phyloP scores from a whole-genome alignment of 2,888 invertebrate species.

The Listrodromus nycthemerus region DNA sequence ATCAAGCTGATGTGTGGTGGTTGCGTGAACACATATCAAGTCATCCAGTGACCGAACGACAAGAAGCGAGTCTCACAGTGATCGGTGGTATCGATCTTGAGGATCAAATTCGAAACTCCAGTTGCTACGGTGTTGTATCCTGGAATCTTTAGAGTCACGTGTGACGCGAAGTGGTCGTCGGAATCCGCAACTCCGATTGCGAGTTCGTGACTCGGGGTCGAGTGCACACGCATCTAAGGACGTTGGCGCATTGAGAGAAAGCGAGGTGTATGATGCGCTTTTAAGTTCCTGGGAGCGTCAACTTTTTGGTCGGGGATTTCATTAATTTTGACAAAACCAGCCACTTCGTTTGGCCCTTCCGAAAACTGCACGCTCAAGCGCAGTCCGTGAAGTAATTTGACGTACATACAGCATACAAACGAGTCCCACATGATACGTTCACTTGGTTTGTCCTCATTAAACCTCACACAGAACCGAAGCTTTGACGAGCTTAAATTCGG shows the following conservation, averaged over 20 bases:
- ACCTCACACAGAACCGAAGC: conserved; percentile 50
- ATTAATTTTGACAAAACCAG: conserved; percentile 54
- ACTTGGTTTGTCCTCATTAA: conserved; percentile 52
- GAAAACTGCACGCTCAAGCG: conserved; percentile 32
- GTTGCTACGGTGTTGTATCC: background rate
- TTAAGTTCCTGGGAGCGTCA: conserved; percentile 9
- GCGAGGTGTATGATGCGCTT: background rate
- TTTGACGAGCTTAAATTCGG: conserved; percentile 39
- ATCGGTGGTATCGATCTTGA: conserved; percentile 50
- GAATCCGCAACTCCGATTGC: conserved; percentile 26
- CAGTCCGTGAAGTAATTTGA: conserved; percentile 7
- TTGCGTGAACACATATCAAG: no score
- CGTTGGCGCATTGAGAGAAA: background rate
- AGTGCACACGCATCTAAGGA: background rate
- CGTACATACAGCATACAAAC: background rate
- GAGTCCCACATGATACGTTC: conserved; percentile 40
- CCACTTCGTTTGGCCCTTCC: conserved; percentile 12
- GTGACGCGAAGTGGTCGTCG: conserved; percentile 18
- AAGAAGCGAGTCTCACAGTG: background rate
- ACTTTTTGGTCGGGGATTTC: conserved; percentile 28
- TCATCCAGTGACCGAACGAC: no score
- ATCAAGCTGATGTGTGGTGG: background rate
- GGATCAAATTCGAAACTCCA: conserved; percentile 36
- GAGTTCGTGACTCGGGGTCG: conserved; percentile 22
- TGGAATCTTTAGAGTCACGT: conserved; percentile 23